phyloP scores from a whole-genome alignment of 2,113 vertebrate species.

The Pachypanchax playfairii region DNA sequence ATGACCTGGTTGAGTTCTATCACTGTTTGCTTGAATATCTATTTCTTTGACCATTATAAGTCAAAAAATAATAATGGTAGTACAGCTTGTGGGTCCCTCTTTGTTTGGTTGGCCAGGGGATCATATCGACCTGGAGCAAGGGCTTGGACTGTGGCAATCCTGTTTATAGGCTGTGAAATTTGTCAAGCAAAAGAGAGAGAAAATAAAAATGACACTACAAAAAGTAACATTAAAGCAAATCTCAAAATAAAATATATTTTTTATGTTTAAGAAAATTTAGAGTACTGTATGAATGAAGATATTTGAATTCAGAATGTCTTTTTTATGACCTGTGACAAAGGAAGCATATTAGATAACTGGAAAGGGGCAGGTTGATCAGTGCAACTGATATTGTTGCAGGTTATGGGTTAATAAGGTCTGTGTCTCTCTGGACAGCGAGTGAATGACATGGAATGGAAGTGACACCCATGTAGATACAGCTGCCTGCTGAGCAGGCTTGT shows the following conservation, averaged over 20 bases:
- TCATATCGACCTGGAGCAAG: conserved; percentile 74
- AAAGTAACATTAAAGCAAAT: neutral
- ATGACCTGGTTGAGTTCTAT: too few relatives aligned
- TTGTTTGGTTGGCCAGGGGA: conserved; percentile 76
- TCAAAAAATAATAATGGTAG: too few relatives aligned
- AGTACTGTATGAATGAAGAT: neutral
- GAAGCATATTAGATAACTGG: conserved; percentile 2
- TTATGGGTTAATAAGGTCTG: conserved; percentile 67
- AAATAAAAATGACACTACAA: neutral
- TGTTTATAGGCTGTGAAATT: conserved; percentile 74
- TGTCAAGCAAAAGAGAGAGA: conserved; percentile 19
- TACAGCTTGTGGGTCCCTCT: conserved; percentile 68
- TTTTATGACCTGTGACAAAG: neutral
- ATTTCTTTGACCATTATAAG: too few relatives aligned
- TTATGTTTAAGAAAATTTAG: conserved; percentile 1
- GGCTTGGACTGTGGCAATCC: conserved; percentile 74
- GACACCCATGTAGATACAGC: conserved; percentile 72
- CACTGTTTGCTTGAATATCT: too few relatives aligned
- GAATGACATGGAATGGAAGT: conserved; percentile 74
- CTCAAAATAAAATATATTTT: too few relatives aligned
- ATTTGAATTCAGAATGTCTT: neutral
- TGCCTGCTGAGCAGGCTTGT: conserved; percentile 69
- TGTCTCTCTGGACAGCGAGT: conserved; percentile 61
- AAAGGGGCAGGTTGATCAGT: conserved; percentile 31
- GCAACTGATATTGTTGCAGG: conserved; percentile 50